Evolutionary conservation across 1,140 invertebrate genomes (phyloP), one percentile per base, ranked within the genome.

Genomic region (Dendrolimus kikuchii): DNA sequence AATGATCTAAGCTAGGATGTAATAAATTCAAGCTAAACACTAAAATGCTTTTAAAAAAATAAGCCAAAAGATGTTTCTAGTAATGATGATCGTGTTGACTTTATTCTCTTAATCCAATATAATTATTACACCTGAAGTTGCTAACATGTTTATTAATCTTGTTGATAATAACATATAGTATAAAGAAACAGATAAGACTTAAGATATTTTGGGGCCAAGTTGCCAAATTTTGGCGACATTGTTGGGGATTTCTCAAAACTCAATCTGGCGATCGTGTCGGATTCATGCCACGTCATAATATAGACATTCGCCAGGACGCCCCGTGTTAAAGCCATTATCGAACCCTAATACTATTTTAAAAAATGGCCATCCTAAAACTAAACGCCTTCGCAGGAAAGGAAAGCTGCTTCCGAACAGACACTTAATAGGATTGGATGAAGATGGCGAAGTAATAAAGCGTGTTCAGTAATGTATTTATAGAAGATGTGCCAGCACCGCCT

Each of bases 351-450:
- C 74, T 75, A 75, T 81, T 77, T 80, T 63, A 65, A 79, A 85
- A 83, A 83, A 81, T 78, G 71, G 75, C 69, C 70, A 75, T 79
- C 68, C 72, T 77, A 75, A 80, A 70, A 77, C 68, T 70, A 63
- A 78, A 78, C 73, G 72, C 59, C 47, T 68, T 66, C 60, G 45
- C 51, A 42, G 49, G 60, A 59, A 72, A 64, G 68, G 66, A 73
- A 75, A 75, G 69, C 70, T 71, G 66, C 66, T 71, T 71, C 68
- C 63, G 72, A 73, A 74, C 70, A 71, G 68, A 71, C 68, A 71
- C 72, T 74, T 81, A 86, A 86, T 82, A 86, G 77, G 80, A 86
- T 86, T 81, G 80, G 71, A 83, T 79, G 70, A 77, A 77, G 77
- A 81, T 77, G 73, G 81, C 70, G 67, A 66, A 83, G 80, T 81